Percentiles rank a stretch among this genome's conserved stretches.
These are phyloP conservation scores for Typhlomys cinereus DNA, from an alignment of 2,113 vertebrate species.

Conservation along the genomic window DNA sequence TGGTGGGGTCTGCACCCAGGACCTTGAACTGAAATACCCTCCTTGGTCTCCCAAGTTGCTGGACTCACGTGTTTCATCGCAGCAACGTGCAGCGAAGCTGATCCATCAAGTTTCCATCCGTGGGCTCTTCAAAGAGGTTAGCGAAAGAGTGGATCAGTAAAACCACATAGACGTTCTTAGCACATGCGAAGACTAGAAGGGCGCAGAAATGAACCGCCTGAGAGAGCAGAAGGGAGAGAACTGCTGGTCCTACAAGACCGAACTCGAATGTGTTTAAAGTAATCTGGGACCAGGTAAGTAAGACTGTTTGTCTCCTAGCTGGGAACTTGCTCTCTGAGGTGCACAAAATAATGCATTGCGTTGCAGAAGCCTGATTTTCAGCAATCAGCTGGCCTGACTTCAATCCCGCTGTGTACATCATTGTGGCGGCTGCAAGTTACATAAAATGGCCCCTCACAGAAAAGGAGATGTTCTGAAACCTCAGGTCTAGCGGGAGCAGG, in stretches of 20 bases:
- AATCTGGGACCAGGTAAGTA: conserved; percentile 32
- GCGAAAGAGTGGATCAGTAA: conserved; percentile 14
- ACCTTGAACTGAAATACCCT: too few species aligned
- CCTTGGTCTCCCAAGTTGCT: too few species aligned
- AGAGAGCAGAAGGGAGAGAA: neutral
- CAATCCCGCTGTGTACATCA: neutral
- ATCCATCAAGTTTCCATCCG: conserved; percentile 42
- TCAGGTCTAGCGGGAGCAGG: conserved; percentile 72
- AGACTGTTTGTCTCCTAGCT: neutral
- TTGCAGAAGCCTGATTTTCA: neutral
- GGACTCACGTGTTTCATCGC: too few species aligned
- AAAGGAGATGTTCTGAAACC: conserved; percentile 51
- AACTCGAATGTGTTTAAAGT: conserved; percentile 32
- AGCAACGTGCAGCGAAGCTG: too few species aligned
- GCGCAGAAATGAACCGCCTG: conserved; percentile 33
- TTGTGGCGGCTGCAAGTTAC: neutral
- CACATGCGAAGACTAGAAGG: conserved; percentile 45
- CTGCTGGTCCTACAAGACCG: conserved; percentile 18
- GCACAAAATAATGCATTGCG: conserved; percentile 12
- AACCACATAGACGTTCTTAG: conserved; percentile 53
- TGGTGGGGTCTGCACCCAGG: too few species aligned
- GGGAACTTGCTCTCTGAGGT: neutral
- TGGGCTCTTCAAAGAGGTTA: conserved; percentile 42
- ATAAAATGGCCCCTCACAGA: conserved; percentile 25
- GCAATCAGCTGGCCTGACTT: neutral